phyloP scores from a whole-genome alignment of 2,113 vertebrate genomes.

The Hystrix cristata region DNA sequence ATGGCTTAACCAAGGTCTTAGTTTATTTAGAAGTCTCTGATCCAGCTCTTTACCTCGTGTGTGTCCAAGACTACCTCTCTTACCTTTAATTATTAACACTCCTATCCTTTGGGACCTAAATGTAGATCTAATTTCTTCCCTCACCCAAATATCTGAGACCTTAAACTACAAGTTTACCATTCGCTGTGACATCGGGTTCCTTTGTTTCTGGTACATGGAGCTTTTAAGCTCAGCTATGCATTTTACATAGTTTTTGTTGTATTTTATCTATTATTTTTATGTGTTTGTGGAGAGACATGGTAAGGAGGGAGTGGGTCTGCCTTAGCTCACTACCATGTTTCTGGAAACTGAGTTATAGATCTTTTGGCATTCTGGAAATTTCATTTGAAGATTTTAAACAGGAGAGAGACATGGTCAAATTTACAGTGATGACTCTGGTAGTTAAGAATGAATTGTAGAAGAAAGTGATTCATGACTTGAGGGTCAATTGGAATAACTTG shows the following conservation, averaged over 20 bases:
- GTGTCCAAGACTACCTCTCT: background rate
- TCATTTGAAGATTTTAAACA: background rate
- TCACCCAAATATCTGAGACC: background rate
- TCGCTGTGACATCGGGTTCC: background rate
- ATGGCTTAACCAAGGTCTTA: background rate
- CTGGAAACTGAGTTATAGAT: background rate
- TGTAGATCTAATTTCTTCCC: background rate
- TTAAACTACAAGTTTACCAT: background rate
- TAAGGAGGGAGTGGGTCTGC: background rate
- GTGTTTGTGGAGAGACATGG: background rate
- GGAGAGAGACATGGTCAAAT: background rate
- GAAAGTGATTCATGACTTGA: background rate
- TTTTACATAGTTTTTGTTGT: background rate
- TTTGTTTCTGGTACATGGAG: background rate
- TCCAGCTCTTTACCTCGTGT: background rate
- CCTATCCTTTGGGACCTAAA: background rate
- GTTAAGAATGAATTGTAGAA: background rate
- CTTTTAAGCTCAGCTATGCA: background rate
- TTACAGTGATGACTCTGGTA: background rate
- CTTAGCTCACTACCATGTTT: background rate
- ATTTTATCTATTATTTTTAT: background rate
- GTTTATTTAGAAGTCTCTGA: background rate
- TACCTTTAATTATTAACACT: background rate
- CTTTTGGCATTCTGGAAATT: constrained; percentile 22
- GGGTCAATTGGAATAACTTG: background rate